Evolutionary conservation across 2,888 invertebrate species (phyloP).

Genomic region (Andrena trimmerana): DNA sequence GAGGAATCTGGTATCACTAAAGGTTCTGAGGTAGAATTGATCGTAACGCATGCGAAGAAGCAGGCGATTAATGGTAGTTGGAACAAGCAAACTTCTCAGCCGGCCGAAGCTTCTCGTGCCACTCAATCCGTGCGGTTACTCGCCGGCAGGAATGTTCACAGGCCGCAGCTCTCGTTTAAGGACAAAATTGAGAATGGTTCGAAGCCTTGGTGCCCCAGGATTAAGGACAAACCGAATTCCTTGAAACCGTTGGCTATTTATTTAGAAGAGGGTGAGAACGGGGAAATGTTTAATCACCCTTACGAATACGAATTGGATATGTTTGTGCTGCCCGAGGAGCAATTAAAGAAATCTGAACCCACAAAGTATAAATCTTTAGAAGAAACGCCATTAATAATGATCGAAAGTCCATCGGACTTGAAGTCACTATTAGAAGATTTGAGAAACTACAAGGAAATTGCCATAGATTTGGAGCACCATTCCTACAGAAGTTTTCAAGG

Average conservation of each 20-base stretch:
- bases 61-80: conserved; percentile 87
- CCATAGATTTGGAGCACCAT: conserved; percentile 97
- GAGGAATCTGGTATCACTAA: conserved; percentile 88
- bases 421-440: conserved; percentile 89
- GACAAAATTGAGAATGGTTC: conserved; percentile 93
- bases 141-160: conserved; percentile 90
- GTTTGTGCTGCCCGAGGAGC: conserved; percentile 87
- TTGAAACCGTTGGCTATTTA: conserved; percentile 92
- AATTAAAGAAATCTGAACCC: conserved; percentile 86
- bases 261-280: conserved; percentile 89
- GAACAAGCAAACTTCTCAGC: conserved; percentile 84
- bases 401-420: conserved; percentile 89
- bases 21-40: conserved; percentile 85
- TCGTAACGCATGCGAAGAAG: conserved; percentile 85
- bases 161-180: conserved; percentile 94
- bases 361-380: conserved; percentile 86
- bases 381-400: conserved; percentile 89
- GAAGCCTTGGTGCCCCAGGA: conserved; percentile 92
- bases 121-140: conserved; percentile 86
- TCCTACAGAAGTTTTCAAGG: conserved; percentile 97
- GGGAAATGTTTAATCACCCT: conserved; percentile 90
- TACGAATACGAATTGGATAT: conserved; percentile 94
- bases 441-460: conserved; percentile 89
- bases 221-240: conserved; percentile 95
- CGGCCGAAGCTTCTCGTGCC: background rate